Evolutionary conservation across 2,888 invertebrate genomes (phyloP).

Genomic region (Poecilobothrus nobilitatus): DNA sequence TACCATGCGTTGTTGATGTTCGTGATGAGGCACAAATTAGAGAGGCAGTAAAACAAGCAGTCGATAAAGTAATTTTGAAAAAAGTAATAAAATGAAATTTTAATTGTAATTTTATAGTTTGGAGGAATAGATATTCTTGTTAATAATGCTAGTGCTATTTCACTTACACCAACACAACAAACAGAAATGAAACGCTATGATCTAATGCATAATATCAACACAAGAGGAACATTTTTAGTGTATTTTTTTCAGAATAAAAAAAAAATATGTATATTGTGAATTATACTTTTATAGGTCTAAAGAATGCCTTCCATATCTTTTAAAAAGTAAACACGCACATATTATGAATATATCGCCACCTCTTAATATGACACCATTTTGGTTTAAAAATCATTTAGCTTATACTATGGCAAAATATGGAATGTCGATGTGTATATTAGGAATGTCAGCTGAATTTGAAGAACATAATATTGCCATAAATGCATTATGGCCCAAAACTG

Average conservation of each 20-base stretch:
- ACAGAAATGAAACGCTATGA: conserved; percentile 96
- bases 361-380: conserved; percentile 74
- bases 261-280: not conserved
- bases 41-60: conserved; percentile 58
- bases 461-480: conserved; percentile 80
- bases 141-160: conserved; percentile 96
- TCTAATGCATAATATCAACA: conserved; percentile 90
- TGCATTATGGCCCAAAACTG: conserved; percentile 93
- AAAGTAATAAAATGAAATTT: conserved; percentile 17
- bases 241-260: conserved; percentile 48
- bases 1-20: conserved; percentile 77
- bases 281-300: conserved; percentile 64
- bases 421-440: conserved; percentile 96
- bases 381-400: conserved; percentile 86
- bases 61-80: conserved; percentile 50
- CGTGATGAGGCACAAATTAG: conserved; percentile 63
- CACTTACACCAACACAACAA: conserved; percentile 65
- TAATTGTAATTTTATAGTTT: conserved; percentile 49
- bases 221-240: conserved; percentile 91
- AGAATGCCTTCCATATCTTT: conserved; percentile 75
- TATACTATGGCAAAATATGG: conserved; percentile 99
- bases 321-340: conserved; percentile 82
- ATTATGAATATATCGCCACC: conserved; percentile 94
- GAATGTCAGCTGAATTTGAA: conserved; percentile 92
- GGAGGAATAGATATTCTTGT: conserved; percentile 92